These are phyloP conservation scores for Armadillidium nasatum DNA, from an alignment of 1,140 invertebrate species.

Conservation along the genomic window DNA sequence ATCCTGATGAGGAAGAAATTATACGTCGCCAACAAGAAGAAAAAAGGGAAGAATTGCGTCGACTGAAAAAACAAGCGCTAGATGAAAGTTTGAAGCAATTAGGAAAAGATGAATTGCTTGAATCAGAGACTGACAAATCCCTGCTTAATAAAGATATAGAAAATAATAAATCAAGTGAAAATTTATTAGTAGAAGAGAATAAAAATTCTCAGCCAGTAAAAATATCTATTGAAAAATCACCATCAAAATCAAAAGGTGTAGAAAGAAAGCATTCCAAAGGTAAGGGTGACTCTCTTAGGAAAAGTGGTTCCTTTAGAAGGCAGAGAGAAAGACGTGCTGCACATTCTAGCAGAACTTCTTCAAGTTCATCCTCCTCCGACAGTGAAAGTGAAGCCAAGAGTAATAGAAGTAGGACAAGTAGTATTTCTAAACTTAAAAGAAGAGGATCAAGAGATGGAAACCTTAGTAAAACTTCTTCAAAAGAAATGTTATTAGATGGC, in stretches of 20 bases:
- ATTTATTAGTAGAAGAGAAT: conserved; percentile 29
- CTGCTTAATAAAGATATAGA: neutral
- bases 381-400: conserved; percentile 34
- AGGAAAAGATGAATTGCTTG: neutral
- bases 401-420: conserved; percentile 23
- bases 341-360: conserved; percentile 33
- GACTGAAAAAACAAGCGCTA: conserved; percentile 30
- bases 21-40: conserved; percentile 43
- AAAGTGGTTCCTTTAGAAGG: conserved; percentile 38
- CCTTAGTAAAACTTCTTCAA: conserved; percentile 28
- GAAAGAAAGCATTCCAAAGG: conserved; percentile 45
- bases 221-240: conserved; percentile 31
- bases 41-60: conserved; percentile 40
- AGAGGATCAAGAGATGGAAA: conserved; percentile 32
- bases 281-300: conserved; percentile 34
- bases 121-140: neutral
- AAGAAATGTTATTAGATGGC: conserved; percentile 25
- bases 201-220: neutral
- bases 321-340: conserved; percentile 32
- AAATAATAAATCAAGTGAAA: conserved; percentile 14
- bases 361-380: conserved; percentile 35
- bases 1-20: conserved; percentile 30
- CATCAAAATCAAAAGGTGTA: conserved; percentile 33
- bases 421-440: conserved; percentile 27
- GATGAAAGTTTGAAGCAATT: conserved; percentile 3